phyloP scores from a whole-genome alignment of 2,888 invertebrate genomes.

The Drosophila hamatofila region DNA sequence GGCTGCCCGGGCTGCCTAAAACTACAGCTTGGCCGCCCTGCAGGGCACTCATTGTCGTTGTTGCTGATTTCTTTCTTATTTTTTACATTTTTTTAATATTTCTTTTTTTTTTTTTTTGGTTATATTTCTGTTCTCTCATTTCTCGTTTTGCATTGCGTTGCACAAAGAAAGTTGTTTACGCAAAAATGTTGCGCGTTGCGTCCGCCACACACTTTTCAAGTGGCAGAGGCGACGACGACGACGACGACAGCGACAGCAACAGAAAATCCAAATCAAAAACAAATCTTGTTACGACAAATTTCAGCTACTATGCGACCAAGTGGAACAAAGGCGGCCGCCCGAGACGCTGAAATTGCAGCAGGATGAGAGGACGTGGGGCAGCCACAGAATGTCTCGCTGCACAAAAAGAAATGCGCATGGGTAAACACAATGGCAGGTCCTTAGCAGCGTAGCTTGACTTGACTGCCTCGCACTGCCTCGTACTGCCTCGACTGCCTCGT shows the following conservation, averaged over 20 bases:
- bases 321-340: slow-evolving; percentile 67
- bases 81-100: not conserved
- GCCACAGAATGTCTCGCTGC: slow-evolving; percentile 57
- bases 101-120: not conserved
- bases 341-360: slow-evolving; percentile 34
- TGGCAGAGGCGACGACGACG: slow-evolving; percentile 10
- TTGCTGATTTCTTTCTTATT: slow-evolving; percentile 13
- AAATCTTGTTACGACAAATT: slow-evolving; percentile 75
- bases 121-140: not conserved
- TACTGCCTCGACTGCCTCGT: slow-evolving; percentile 12
- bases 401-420: slow-evolving; percentile 70
- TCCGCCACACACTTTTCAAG: slow-evolving; percentile 49
- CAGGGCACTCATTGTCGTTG: slow-evolving; percentile 25
- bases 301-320: slow-evolving; percentile 70
- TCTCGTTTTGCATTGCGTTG: slow-evolving; percentile 57
- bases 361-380: not conserved
- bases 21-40: slow-evolving; percentile 40
- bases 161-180: slow-evolving; percentile 69
- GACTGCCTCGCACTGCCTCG: not conserved
- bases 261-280: slow-evolving; percentile 66
- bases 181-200: slow-evolving; percentile 62
- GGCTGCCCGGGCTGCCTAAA: slow-evolving; percentile 37
- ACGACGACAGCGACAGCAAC: not conserved
- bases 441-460: slow-evolving; percentile 18
- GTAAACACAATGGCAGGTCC: slow-evolving; percentile 67